Evolutionary conservation across 2,888 invertebrate genomes (phyloP), one percentile per base, ranked within the genome.

Genomic region (Eupeodes latifasciatus): DNA sequence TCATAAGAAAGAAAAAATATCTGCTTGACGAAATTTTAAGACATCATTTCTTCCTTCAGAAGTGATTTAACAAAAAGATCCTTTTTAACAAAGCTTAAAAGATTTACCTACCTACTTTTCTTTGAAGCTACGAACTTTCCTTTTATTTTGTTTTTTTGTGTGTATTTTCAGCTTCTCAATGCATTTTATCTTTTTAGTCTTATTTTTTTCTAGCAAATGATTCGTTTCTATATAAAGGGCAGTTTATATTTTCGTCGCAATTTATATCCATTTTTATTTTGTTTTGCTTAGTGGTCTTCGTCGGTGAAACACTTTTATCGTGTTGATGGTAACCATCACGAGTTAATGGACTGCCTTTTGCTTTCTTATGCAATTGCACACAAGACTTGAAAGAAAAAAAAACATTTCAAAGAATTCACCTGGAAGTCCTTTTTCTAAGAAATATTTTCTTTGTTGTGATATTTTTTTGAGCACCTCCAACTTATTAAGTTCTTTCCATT

Each of bases 301-400:
- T 40, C 6, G 36, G 34, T 59, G 14, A 59, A 59, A 59, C 34
- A 36, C 59, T 59, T 59, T 59, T 59, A 36, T 59, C 34, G 59
- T 59, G 34, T 59, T 59, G 34, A 59, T 59, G 36, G 2, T 27
- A 27, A 59, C 59, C 59, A 34, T 59, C 59, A 9, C 59, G n/a
- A 59, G 34, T 59, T 59, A 9, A n/a, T 57, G 57, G 57, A 57
- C 34, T 59, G 4, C 34, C n/a, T 59, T 59, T 59, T 59, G 59
- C 36, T 59, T n/a, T 14, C 59, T 59, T 36, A 36, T 36, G 9
- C 59, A 59, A 59, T 36, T 59, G 59, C 4, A 36, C 4, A 59
- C 40, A 40, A 7, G 6, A 40, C 40, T 40, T 7, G 5, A 40
- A 40, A 40, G 14, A 59, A 14, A 55, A 12, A 1, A 47, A 0